Evolutionary conservation across 1,140 invertebrate genomes (phyloP).

Genomic region (Nautilus pompilius): DNA sequence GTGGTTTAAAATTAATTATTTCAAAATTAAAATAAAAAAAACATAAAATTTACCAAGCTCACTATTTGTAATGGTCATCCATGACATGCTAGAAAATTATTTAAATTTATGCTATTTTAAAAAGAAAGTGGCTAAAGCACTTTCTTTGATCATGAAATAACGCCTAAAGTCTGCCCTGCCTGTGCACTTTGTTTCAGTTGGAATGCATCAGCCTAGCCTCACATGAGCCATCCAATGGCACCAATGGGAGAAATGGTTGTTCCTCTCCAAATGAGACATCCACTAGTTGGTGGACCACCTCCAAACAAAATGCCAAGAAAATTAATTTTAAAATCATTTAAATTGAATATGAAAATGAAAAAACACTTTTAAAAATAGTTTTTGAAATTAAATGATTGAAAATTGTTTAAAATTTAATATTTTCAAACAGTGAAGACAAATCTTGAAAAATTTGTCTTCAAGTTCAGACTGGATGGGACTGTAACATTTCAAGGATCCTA

Average conservation of each 20-base stretch:
- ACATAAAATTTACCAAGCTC: no score
- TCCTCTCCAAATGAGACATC: constrained; percentile 55
- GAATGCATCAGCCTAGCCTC: constrained; percentile 45
- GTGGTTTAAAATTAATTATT: no score
- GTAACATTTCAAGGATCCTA: background rate
- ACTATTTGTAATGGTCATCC: no score
- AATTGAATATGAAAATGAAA: no score
- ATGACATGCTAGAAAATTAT: no score
- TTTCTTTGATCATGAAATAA: background rate
- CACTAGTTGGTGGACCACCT: constrained; percentile 47
- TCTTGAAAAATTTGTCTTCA: background rate
- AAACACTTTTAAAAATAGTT: background rate
- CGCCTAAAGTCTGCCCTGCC: no score
- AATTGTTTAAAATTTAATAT: background rate
- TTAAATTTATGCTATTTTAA: no score
- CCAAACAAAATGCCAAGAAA: constrained; percentile 8
- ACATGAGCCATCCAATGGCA: constrained; percentile 26
- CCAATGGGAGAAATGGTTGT: constrained; percentile 13
- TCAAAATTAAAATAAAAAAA: no score
- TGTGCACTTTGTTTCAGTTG: background rate
- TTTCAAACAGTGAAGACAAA: background rate
- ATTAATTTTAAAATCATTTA: no score
- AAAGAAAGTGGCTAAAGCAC: background rate
- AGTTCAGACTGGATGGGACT: no score
- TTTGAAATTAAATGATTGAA: background rate